Conservation (phyloP, 2,113 vertebrate genomes). For the Lagenorhynchus albirostris region DNA sequence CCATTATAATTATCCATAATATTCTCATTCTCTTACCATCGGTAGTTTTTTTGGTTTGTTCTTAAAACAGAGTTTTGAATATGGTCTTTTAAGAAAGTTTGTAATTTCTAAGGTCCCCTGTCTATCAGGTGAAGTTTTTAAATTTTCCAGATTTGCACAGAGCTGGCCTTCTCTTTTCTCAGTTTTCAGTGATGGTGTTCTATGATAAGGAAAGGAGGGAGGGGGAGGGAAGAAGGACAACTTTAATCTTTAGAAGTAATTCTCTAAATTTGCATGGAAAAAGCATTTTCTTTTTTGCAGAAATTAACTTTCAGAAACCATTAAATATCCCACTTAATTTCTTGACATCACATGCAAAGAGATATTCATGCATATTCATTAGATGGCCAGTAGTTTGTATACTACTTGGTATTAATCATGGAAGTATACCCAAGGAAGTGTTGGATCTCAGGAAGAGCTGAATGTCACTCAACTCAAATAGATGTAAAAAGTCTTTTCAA, state of each 20-base stretch:
- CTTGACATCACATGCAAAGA: not conserved
- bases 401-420: not conserved
- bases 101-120: not conserved
- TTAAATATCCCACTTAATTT: not conserved
- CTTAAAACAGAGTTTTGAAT: not conserved
- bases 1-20: not conserved
- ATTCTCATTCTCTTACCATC: not conserved
- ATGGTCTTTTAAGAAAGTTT: not conserved
- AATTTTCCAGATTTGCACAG: not conserved
- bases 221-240: not conserved
- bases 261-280: not conserved
- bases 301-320: not conserved
- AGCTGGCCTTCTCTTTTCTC: not conserved
- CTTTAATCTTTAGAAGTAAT: not conserved
- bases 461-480: not conserved
- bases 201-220: not conserved
- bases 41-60: not conserved
- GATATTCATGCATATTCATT: not conserved
- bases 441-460: not conserved
- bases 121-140: not conserved
- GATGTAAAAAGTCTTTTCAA: not conserved
- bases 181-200: not conserved
- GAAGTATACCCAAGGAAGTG: not conserved
- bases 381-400: not conserved
- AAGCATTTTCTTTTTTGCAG: not conserved